phyloP scores from a whole-genome alignment of 2,797 vertebrate genomes.

The Artibeus lituratus region DNA sequence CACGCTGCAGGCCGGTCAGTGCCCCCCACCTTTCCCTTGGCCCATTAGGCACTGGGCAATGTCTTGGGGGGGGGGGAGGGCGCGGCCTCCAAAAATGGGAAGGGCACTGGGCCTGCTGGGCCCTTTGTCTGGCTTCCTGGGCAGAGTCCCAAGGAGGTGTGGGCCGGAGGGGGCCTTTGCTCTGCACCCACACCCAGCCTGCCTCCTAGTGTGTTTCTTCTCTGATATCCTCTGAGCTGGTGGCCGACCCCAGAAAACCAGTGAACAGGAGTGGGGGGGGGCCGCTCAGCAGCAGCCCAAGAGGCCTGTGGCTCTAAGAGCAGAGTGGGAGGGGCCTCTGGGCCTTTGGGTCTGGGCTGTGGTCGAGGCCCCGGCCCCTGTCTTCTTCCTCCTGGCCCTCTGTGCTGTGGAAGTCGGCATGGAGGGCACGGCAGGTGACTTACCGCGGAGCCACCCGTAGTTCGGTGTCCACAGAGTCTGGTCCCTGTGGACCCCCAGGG shows the following conservation, averaged over 20 bases:
- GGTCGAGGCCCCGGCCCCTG: neutral
- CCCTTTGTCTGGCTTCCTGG: rapidly evolving
- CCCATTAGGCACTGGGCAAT: rapidly evolving
- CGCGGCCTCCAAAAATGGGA: neutral
- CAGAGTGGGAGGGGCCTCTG: neutral
- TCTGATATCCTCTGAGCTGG: neutral
- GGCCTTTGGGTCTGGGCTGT: neutral
- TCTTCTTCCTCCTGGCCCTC: neutral
- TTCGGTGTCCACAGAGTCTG: neutral
- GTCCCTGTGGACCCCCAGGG: neutral
- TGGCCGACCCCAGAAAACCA: neutral
- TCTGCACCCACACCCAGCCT: neutral
- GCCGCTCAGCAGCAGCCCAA: rapidly evolving
- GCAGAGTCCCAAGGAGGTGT: neutral
- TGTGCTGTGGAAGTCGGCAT: neutral
- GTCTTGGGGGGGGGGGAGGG: neutral
- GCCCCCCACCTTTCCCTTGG: neutral
- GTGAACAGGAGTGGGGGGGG: rapidly evolving
- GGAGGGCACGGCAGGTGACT: neutral
- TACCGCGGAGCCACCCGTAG: neutral
- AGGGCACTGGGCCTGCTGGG: rapidly evolving
- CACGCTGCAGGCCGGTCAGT: slow-evolving; percentile 95
- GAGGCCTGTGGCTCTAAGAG: neutral
- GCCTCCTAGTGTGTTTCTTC: neutral
- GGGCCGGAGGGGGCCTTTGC: neutral